phyloP scores from a whole-genome alignment of 2,888 invertebrate species.

The Morpho achilles region DNA sequence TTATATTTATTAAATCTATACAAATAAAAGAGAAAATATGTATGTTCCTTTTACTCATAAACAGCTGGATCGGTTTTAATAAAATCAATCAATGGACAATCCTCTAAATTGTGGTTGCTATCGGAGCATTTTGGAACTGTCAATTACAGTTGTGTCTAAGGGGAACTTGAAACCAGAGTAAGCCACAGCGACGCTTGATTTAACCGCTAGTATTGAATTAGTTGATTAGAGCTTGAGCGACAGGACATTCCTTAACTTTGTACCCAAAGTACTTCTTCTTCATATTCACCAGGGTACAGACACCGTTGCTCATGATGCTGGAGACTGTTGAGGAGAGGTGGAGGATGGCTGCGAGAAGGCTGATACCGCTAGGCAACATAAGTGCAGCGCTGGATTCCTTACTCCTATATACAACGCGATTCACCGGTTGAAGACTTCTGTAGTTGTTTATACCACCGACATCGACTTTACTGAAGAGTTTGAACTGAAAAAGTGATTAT shows the following conservation, averaged over 20 bases:
- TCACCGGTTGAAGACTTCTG: conserved; percentile 56
- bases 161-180: too few relatives aligned
- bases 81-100: too few relatives aligned
- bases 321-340: conserved; percentile 41
- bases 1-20: too few relatives aligned
- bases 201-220: neutral
- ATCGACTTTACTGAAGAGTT: conserved; percentile 50
- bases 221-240: neutral
- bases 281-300: conserved; percentile 45
- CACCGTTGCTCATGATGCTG: conserved; percentile 40
- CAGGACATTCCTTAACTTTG: conserved; percentile 30
- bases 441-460: conserved; percentile 65
- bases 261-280: conserved; percentile 49
- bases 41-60: too few relatives aligned
- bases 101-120: too few relatives aligned
- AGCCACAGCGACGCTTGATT: too few relatives aligned
- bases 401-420: conserved; percentile 61
- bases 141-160: too few relatives aligned
- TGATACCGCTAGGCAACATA: conserved; percentile 37
- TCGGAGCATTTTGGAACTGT: too few relatives aligned
- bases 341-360: conserved; percentile 41
- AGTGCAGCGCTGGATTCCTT: conserved; percentile 46
- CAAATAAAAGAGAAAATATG: too few relatives aligned
- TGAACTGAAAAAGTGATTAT: conserved; percentile 45
- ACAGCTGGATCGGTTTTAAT: too few relatives aligned